Conservation (phyloP, 2,113 vertebrate species). For the Zosterops japonicus region DNA sequence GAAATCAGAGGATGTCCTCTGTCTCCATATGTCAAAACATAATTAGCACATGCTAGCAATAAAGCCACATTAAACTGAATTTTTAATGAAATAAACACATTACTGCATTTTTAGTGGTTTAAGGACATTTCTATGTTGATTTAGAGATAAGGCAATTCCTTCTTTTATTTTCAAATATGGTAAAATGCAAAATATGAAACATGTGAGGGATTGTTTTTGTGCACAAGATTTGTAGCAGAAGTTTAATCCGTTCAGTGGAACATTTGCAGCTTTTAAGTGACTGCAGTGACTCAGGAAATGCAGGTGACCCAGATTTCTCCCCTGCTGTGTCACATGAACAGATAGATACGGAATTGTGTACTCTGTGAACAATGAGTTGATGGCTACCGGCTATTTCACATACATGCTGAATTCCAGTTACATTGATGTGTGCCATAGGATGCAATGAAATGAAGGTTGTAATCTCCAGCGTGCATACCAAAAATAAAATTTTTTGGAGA, state of each 20-base stretch:
- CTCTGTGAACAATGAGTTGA: neutral
- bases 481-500: neutral
- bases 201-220: neutral
- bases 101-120: neutral
- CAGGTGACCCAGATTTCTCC: conserved; percentile 38
- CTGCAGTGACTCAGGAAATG: neutral
- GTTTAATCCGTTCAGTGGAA: neutral
- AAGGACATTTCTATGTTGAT: neutral
- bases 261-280: neutral
- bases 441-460: neutral
- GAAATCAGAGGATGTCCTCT: neutral
- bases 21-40: neutral
- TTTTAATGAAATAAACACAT: neutral
- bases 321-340: neutral
- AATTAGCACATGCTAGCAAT: neutral
- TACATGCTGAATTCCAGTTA: neutral
- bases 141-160: neutral
- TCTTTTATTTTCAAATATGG: neutral
- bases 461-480: neutral
- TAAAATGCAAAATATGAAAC: neutral
- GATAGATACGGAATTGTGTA: neutral
- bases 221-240: neutral
- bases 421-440: neutral
- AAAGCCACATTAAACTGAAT: neutral
- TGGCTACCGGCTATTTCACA: neutral